Base-by-base conservation (phyloP, 2,113 vertebrate genomes). In the Urocynchramus pylzowi region DNA sequence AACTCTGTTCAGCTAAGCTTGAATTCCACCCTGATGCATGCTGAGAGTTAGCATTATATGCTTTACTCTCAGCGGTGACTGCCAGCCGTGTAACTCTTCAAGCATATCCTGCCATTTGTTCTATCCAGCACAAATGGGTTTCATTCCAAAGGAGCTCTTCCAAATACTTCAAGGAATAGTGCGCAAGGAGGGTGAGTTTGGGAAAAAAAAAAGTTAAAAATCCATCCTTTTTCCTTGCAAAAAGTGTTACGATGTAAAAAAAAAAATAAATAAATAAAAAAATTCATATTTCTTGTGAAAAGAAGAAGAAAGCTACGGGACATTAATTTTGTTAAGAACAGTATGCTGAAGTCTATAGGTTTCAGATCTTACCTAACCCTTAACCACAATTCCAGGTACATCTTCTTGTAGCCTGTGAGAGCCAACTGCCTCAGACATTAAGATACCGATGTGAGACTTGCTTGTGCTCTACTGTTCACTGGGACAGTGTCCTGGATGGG, bases 1-100 rank as follows among this genome's bases (percentile, higher is more conserved):
- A 94, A 96, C 54, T 90, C 86, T 78, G 68, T 92, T 94, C 89
- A 94, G 70, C 93, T 95, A 68, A 92, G 84, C 75, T 87, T 95
- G 69, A 94, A 90, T 96, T 94, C 59, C 52, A 90, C 35, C 37
- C 80, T 91, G 80, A 64, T 69, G 41, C 84, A 76, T 71, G 60
- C 91, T 96, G 84, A 96, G 91, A 93, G 92, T 56, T 33, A 90
- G n/a, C 57, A 82, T 60, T 61, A 63, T 89, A 61, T 49, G n/a
- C 69, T 96, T 96, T 91, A 91, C 87, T 95, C 78, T 95, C 87
- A 82, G 87, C 18, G 3, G 74, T 7, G 24, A 74, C 78, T 91
- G 87, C 39, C 50, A 94, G 44, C 20, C 5, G 1, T 67, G 42
- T 90, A 94, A 94, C 89, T 95, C 67, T 76, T 91, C 78, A 90